Percentiles rank a stretch among this genome's conserved stretches.
These are phyloP conservation scores for Eristalis tenax DNA, from an alignment of 2,888 invertebrate species.

Conservation along the genomic window DNA sequence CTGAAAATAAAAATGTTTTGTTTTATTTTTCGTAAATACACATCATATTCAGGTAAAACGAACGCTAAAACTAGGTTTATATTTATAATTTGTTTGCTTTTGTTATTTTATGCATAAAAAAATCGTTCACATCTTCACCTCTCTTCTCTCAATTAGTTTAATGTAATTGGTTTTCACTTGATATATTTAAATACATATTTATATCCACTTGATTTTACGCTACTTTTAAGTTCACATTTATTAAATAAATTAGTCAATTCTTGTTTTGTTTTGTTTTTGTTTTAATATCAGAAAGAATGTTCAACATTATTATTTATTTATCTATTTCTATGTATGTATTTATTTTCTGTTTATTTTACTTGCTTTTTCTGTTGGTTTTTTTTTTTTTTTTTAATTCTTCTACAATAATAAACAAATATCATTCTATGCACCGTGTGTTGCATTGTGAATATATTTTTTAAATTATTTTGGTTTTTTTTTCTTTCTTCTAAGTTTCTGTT, in stretches of 20 bases:
- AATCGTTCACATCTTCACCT: slow-evolving; percentile 16
- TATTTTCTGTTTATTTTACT: slow-evolving; percentile 4
- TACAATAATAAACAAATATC: slow-evolving; percentile 65
- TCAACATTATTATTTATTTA: slow-evolving; percentile 73
- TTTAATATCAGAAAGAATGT: slow-evolving; percentile 76
- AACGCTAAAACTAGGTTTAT: slow-evolving; percentile 58
- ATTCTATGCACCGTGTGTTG: slow-evolving; percentile 60
- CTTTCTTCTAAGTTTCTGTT: slow-evolving; percentile 32
- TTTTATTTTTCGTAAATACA: slow-evolving; percentile 45
- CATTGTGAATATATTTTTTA: slow-evolving; percentile 62
- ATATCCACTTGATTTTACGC: slow-evolving; percentile 58
- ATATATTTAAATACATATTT: slow-evolving; percentile 58
- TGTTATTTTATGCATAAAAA: slow-evolving; percentile 53
- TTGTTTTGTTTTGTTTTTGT: slow-evolving; percentile 65
- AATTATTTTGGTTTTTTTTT: slow-evolving; percentile 32
- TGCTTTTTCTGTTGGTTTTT: too few relatives aligned
- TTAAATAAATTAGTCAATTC: slow-evolving; percentile 69
- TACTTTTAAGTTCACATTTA: slow-evolving; percentile 68
- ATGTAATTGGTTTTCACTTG: slow-evolving; percentile 50
- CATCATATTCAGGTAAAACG: slow-evolving; percentile 62
- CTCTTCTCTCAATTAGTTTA: slow-evolving; percentile 54
- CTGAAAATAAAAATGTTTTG: slow-evolving; percentile 29
- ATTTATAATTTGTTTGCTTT: slow-evolving; percentile 24
- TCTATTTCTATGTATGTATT: slow-evolving; percentile 54
- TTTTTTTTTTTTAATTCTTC: slow-evolving; percentile 35